Percentiles rank a stretch among this genome's conserved stretches.
phyloP scores from a whole-genome alignment of 2,797 vertebrate genomes.

The Neostethus bicornis region DNA sequence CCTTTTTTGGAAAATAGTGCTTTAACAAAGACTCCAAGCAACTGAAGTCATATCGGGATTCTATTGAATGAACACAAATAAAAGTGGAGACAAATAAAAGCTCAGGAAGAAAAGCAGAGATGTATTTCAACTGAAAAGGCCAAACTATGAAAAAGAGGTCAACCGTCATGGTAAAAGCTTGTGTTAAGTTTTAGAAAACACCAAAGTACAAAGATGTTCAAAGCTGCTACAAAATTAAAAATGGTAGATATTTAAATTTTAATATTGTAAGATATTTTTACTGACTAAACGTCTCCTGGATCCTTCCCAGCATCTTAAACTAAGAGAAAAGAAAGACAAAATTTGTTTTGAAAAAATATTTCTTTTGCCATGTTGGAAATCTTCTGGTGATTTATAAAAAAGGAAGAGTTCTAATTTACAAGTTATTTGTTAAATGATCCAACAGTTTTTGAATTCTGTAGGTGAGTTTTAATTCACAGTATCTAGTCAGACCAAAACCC shows the following conservation, averaged over 20 bases:
- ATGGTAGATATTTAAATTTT: too few species aligned
- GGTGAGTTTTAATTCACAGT: conserved; percentile 9
- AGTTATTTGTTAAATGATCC: neutral
- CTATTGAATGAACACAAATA: conserved; percentile 5
- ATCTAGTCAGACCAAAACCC: conserved; percentile 35
- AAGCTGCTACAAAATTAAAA: too few species aligned
- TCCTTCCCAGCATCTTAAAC: neutral
- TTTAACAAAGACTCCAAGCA: conserved; percentile 22
- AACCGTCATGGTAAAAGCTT: neutral
- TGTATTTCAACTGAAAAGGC: conserved; percentile 32
- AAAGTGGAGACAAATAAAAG: neutral
- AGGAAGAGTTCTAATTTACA: neutral
- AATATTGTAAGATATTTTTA: too few species aligned
- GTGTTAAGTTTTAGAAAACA: too few species aligned
- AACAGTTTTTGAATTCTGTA: neutral
- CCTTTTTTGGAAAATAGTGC: too few species aligned
- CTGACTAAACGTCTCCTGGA: too few species aligned
- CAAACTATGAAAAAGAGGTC: conserved; percentile 17
- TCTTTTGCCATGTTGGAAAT: neutral
- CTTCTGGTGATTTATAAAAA: neutral
- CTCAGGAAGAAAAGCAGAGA: conserved; percentile 3
- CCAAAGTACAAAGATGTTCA: too few species aligned
- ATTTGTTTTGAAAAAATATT: neutral
- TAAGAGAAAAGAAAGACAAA: neutral
- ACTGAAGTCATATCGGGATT: conserved; percentile 8